Conservation (phyloP, 30 jellyfish, hydroid and myxozoan genomes). For the Catostylus mosaicus region DNA sequence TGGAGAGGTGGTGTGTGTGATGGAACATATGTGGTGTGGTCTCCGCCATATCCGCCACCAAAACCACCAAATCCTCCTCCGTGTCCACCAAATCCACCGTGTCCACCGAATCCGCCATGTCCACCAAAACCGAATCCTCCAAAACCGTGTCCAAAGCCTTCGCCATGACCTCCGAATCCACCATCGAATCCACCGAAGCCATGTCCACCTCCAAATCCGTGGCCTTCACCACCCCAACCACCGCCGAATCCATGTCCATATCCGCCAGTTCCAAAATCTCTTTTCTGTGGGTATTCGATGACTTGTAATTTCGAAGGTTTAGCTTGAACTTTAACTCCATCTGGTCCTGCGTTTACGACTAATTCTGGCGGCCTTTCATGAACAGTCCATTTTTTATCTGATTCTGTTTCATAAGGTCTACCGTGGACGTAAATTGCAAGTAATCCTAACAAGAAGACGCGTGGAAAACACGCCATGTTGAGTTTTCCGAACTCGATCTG, state of each 20-base stretch:
- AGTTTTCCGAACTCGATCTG: constrained; percentile 21
- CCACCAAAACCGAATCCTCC: constrained; percentile 72
- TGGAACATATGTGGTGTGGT: constrained; percentile 96
- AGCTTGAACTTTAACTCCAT: constrained; percentile 95
- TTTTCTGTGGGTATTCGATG: constrained; percentile 83
- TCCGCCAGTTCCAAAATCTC: constrained; percentile 70
- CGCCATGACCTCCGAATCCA: constrained; percentile 60
- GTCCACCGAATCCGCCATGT: constrained; percentile 55
- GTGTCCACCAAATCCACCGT: constrained; percentile 51
- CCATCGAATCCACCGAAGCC: constrained; percentile 67
- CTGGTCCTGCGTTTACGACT: constrained; percentile 96
- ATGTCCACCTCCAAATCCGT: constrained; percentile 74
- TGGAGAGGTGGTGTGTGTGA: constrained; percentile 97
- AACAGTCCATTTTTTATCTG: constrained; percentile 90
- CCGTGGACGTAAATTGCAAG: constrained; percentile 55
- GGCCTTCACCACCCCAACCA: constrained; percentile 72
- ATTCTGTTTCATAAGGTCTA: constrained; percentile 85
- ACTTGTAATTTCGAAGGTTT: constrained; percentile 94
- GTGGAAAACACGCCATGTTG: constrained; percentile 68
- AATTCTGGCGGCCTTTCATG: constrained; percentile 94
- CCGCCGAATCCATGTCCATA: constrained; percentile 72
- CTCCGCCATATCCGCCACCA: constrained; percentile 78
- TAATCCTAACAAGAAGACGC: constrained; percentile 49
- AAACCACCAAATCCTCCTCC: constrained; percentile 51
- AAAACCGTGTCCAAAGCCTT: constrained; percentile 60